Conservation (phyloP, 2,113 vertebrate species). For the Siphamia tubifer region DNA sequence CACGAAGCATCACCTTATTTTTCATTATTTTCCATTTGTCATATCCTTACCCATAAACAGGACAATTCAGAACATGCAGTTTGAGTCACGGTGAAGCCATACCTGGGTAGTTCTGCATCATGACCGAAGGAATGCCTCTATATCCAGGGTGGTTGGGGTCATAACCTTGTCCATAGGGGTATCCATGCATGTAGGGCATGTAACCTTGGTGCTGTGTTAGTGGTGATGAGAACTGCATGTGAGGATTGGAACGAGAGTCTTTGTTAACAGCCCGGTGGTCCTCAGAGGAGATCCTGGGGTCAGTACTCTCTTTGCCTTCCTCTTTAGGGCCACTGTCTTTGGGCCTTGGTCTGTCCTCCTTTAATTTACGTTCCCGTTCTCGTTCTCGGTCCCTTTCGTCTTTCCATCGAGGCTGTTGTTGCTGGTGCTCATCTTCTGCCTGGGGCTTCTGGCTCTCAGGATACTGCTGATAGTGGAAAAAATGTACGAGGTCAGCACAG, state of each 20-base stretch:
- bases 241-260: slow-evolving; percentile 89
- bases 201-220: slow-evolving; percentile 96
- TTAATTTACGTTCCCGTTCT: slow-evolving; percentile 91
- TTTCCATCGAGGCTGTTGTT: slow-evolving; percentile 86
- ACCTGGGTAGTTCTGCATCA: slow-evolving; percentile 99
- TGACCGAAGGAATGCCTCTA: slow-evolving; percentile 93
- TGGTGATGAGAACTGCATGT: slow-evolving; percentile 93
- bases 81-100: slow-evolving; percentile 24
- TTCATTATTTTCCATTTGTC: not conserved
- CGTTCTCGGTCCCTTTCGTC: slow-evolving; percentile 81
- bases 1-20: no score
- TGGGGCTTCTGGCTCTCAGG: slow-evolving; percentile 91
- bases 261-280: slow-evolving; percentile 89
- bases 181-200: slow-evolving; percentile 98
- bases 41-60: no score
- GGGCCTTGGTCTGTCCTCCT: slow-evolving; percentile 89
- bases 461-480: slow-evolving; percentile 86
- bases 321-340: slow-evolving; percentile 91
- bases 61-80: no score
- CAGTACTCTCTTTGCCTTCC: slow-evolving; percentile 87
- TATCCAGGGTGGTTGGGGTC: slow-evolving; percentile 97
- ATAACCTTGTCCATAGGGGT: slow-evolving; percentile 95
- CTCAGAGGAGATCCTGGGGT: slow-evolving; percentile 84
- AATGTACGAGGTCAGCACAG: slow-evolving; percentile 12
- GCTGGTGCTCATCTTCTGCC: slow-evolving; percentile 90